These are phyloP conservation scores for Sarcophaga carnaria DNA, from an alignment of 2,888 invertebrate species.

Conservation along the genomic window DNA sequence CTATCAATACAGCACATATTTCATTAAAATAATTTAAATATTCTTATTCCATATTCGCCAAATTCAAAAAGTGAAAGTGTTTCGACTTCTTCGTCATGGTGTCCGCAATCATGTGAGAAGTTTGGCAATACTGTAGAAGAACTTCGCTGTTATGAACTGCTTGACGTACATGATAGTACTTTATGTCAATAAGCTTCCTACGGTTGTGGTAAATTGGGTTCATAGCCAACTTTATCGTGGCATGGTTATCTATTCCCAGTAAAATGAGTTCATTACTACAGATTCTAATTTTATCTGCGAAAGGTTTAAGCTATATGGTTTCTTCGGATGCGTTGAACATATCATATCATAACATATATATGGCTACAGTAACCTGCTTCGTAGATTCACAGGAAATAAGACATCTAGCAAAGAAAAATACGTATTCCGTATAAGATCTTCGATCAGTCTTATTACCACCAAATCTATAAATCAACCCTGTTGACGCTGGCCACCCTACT, in stretches of 20 bases:
- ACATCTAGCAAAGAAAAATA: conserved; percentile 27
- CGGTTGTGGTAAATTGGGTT: conserved; percentile 44
- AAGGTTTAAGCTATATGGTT: conserved; percentile 22
- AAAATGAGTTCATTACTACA: conserved; percentile 2
- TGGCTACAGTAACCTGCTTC: conserved; percentile 26
- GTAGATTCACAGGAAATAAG: conserved; percentile 37
- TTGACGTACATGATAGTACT: conserved; percentile 17
- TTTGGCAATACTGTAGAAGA: neutral
- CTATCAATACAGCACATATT: too few species aligned
- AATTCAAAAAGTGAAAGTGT: conserved; percentile 1
- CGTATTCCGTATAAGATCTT: conserved; percentile 41
- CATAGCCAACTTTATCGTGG: conserved; percentile 61
- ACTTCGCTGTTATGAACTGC: neutral
- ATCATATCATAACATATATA: conserved; percentile 15
- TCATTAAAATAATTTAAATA: too few species aligned
- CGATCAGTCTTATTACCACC: conserved; percentile 5
- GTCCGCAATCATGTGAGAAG: neutral
- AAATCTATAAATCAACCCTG: neutral
- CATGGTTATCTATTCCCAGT: conserved; percentile 46
- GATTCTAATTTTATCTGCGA: conserved; percentile 28
- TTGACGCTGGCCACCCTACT: too few species aligned
- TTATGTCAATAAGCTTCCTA: neutral
- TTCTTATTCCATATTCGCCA: neutral
- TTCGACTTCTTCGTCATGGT: neutral
- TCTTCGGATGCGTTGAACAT: conserved; percentile 34